Conservation (phyloP, 2,888 invertebrate genomes). For the Ptychoptera albimana region DNA sequence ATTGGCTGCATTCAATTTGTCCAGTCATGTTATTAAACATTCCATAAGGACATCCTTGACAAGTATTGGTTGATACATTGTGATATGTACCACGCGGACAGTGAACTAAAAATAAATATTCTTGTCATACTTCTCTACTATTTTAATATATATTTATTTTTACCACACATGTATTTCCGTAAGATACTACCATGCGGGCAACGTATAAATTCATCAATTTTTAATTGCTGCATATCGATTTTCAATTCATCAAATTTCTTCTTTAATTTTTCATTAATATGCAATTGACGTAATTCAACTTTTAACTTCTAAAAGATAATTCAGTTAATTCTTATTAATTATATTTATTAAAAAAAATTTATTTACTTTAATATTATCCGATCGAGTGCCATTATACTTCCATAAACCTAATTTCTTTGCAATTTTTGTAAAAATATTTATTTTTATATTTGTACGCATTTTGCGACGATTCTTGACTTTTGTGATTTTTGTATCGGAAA, state of each 20-base stretch:
- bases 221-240: conserved; percentile 14
- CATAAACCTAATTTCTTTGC: conserved; percentile 17
- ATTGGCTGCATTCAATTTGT: conserved; percentile 35
- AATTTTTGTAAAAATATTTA: conserved; percentile 15
- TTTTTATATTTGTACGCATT: conserved; percentile 4
- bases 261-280: conserved; percentile 13
- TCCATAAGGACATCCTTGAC: conserved; percentile 41
- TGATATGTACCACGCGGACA: conserved; percentile 50
- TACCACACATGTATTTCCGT: conserved; percentile 39
- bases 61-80: conserved; percentile 34
- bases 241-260: conserved; percentile 12
- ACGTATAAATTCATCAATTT: conserved; percentile 16
- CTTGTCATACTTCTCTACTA: conserved; percentile 14
- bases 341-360: conserved; percentile 5
- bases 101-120: too few relatives aligned
- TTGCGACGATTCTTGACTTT: not conserved
- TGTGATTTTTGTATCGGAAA: not conserved
- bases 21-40: conserved; percentile 41
- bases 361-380: conserved; percentile 12
- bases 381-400: conserved; percentile 19
- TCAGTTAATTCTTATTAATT: conserved; percentile 9
- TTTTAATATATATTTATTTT: conserved; percentile 12
- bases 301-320: conserved; percentile 1
- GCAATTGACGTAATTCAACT: conserved; percentile 12
- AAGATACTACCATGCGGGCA: conserved; percentile 39